Conservation (phyloP, 1,140 invertebrate genomes). For the Caenorhabditis elegans region WBcel235 BX284602.5:7541001-7541500, state of each 20-base stretch:
- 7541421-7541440: slow-evolving; percentile 37
- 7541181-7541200: no score
- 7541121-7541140: no score
- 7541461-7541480: neutral
- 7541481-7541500: slow-evolving; percentile 42
- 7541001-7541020: neutral
- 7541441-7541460: slow-evolving; percentile 45
- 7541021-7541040: neutral
- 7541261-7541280: no score
- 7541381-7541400: slow-evolving; percentile 23
- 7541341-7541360: slow-evolving; percentile 32
- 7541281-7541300: no score
- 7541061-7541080: no score
- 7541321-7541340: neutral
- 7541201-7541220: no score
- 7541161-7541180: no score
- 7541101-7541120: neutral
- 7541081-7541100: neutral
- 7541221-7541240: no score
- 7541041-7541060: neutral
- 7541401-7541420: slow-evolving; percentile 50
- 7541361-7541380: neutral
- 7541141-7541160: no score
- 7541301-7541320: neutral
- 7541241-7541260: no score